phyloP scores from a whole-genome alignment of 1,140 invertebrate genomes.

The Tenebrio molitor region DNA sequence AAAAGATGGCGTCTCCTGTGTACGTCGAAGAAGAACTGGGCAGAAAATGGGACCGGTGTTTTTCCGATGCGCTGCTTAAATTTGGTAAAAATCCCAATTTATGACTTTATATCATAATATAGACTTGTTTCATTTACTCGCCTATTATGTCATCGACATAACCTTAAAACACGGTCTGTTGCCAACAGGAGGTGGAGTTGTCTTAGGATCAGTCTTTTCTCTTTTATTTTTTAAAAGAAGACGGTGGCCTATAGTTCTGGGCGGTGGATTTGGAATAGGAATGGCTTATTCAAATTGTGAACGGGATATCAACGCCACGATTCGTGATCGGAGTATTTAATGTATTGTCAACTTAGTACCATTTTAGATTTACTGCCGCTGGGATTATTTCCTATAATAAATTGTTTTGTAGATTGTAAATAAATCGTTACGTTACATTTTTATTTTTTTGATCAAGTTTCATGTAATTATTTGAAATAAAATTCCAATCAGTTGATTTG shows the following conservation, averaged over 20 bases:
- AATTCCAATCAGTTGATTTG: neutral
- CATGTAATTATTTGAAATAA: neutral
- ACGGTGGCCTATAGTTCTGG: conserved; percentile 79
- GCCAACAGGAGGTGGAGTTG: conserved; percentile 74
- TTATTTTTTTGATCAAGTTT: conserved; percentile 3
- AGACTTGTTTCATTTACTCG: too few species aligned
- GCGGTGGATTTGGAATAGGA: conserved; percentile 81
- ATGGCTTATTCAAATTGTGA: conserved; percentile 84
- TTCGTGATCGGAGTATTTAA: conserved; percentile 21
- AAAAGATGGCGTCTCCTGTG: conserved; percentile 54
- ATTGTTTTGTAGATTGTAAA: conserved; percentile 32
- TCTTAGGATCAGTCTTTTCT: conserved; percentile 77
- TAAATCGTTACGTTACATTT: conserved; percentile 15
- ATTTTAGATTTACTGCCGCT: neutral
- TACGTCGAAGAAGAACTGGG: conserved; percentile 71
- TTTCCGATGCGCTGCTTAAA: conserved; percentile 74
- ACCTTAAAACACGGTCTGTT: conserved; percentile 46
- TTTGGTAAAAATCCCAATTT: conserved; percentile 68
- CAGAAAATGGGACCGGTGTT: conserved; percentile 72
- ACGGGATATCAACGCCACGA: conserved; percentile 71
- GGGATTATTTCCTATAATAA: conserved; percentile 22
- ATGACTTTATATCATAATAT: too few species aligned
- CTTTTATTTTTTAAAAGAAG: conserved; percentile 77
- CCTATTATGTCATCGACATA: conserved; percentile 57
- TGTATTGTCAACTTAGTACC: conserved; percentile 18